phyloP scores from a whole-genome alignment of 2,113 vertebrate genomes.

The Oncorhynchus clarkii region DNA sequence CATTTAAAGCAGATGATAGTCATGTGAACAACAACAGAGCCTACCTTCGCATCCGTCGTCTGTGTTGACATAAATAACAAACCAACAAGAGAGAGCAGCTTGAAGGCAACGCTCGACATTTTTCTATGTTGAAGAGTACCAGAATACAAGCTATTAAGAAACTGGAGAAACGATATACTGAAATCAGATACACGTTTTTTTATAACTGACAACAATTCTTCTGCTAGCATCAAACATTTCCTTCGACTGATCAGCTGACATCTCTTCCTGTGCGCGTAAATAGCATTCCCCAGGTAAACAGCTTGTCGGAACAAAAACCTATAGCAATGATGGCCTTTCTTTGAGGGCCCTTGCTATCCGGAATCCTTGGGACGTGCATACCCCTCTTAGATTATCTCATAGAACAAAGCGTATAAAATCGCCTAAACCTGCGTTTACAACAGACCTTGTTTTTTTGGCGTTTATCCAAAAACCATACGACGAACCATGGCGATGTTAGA shows the following conservation, averaged over 20 bases:
- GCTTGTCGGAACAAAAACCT: too few relatives aligned
- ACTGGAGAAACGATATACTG: neutral
- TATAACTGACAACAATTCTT: too few relatives aligned
- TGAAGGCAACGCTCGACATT: constrained; percentile 20
- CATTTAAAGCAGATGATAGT: neutral
- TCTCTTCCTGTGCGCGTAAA: neutral
- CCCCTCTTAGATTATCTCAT: too few relatives aligned
- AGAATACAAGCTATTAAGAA: neutral
- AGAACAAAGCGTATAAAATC: too few relatives aligned
- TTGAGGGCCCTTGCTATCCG: too few relatives aligned
- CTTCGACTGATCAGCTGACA: neutral
- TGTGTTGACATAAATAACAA: constrained; percentile 54
- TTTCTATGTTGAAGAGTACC: neutral
- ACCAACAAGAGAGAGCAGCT: constrained; percentile 33
- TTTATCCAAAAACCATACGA: too few relatives aligned
- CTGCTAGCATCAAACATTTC: neutral
- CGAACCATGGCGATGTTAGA: too few relatives aligned
- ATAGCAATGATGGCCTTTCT: too few relatives aligned
- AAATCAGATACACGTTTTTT: too few relatives aligned
- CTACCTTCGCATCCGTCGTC: constrained; percentile 70
- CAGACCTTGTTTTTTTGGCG: too few relatives aligned
- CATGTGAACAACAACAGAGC: constrained; percentile 21
- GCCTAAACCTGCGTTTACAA: too few relatives aligned
- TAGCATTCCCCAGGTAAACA: neutral
- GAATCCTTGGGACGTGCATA: too few relatives aligned